Percentiles rank a stretch among this genome's conserved stretches.
phyloP scores from a whole-genome alignment of 2,888 invertebrate species.

The Polydrusus cervinus region DNA sequence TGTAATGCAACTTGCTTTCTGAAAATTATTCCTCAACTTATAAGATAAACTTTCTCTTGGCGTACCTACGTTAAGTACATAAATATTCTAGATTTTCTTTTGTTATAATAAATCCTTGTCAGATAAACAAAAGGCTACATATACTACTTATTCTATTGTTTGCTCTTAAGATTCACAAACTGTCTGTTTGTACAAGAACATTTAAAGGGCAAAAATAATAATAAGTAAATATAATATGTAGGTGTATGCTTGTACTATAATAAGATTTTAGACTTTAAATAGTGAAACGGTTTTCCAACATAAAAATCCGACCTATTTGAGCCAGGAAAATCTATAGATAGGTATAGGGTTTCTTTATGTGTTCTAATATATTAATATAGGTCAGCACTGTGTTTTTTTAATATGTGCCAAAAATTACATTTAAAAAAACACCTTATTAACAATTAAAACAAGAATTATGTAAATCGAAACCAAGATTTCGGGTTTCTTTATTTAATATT shows the following conservation, averaged over 20 bases:
- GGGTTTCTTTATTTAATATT: constrained; percentile 18
- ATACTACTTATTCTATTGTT: constrained; percentile 11
- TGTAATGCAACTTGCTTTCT: too few species aligned
- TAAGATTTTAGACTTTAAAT: constrained; percentile 6
- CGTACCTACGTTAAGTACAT: background rate
- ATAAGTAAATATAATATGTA: background rate
- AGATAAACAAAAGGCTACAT: background rate
- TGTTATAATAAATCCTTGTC: background rate
- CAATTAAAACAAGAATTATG: constrained; percentile 11
- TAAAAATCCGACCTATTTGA: background rate
- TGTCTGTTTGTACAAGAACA: constrained; percentile 11
- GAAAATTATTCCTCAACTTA: background rate
- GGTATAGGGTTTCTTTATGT: background rate
- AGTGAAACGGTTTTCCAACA: background rate
- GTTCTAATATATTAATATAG: background rate
- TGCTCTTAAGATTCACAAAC: constrained; percentile 5
- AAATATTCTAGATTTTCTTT: background rate
- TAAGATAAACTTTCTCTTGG: background rate
- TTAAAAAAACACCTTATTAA: constrained; percentile 6
- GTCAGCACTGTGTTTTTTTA: background rate
- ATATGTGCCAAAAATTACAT: background rate
- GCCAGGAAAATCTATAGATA: background rate
- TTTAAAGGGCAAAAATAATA: constrained; percentile 1
- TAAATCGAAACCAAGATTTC: background rate
- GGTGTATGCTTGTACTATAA: background rate